These are phyloP conservation scores for Papilio helenus DNA, from an alignment of 1,140 invertebrate species.

Conservation along the genomic window DNA sequence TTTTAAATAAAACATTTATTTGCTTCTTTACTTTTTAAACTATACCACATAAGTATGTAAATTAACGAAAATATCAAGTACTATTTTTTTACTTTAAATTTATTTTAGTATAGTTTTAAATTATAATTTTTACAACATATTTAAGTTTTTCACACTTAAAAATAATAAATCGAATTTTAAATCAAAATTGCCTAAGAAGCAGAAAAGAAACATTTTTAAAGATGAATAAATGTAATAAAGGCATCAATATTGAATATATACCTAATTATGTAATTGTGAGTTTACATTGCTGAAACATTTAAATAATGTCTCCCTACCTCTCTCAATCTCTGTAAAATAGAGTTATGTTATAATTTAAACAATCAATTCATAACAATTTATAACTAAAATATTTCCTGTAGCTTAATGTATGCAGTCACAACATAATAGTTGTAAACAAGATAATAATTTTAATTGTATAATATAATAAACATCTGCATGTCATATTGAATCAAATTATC, in stretches of 20 bases:
- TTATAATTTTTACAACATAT: too few relatives aligned
- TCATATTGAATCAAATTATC: background rate
- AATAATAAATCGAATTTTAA: background rate
- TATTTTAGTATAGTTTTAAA: too few relatives aligned
- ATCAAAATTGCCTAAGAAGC: background rate
- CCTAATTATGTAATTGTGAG: too few relatives aligned
- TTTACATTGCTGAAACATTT: too few relatives aligned
- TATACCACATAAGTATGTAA: too few relatives aligned
- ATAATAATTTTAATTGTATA: constrained; percentile 4
- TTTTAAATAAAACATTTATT: too few relatives aligned
- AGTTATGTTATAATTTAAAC: background rate
- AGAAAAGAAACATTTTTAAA: background rate
- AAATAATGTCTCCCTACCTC: too few relatives aligned
- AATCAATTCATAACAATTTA: background rate
- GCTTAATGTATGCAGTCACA: background rate
- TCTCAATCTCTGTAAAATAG: background rate
- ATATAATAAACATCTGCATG: background rate
- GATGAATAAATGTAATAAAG: background rate
- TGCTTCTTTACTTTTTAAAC: too few relatives aligned
- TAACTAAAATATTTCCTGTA: background rate
- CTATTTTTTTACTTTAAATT: too few relatives aligned
- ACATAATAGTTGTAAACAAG: constrained; percentile 6
- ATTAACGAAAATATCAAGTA: too few relatives aligned
- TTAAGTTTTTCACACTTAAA: background rate
- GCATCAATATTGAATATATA: too few relatives aligned